These are phyloP conservation scores for Adineta ricciae DNA, from an alignment of 2,888 invertebrate genomes.

Conservation along the genomic window DNA sequence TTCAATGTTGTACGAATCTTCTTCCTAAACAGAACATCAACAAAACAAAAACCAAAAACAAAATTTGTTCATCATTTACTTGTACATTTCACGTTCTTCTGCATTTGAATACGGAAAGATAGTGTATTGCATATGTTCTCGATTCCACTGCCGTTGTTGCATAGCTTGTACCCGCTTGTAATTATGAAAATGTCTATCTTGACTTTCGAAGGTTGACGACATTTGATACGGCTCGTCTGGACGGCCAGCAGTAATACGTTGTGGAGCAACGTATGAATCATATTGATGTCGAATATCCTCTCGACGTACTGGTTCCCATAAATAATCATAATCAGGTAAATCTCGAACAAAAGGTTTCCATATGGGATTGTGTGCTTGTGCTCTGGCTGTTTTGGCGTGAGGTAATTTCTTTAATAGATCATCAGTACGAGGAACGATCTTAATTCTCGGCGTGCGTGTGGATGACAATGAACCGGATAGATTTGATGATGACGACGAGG, in stretches of 20 bases:
- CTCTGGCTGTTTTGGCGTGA: neutral
- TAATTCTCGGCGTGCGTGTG: neutral
- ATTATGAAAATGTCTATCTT: slow-evolving; percentile 32
- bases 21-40: slow-evolving; percentile 25
- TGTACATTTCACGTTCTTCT: slow-evolving; percentile 31
- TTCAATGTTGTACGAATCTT: slow-evolving; percentile 28
- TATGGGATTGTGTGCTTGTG: neutral
- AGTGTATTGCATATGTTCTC: slow-evolving; percentile 26
- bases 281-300: slow-evolving; percentile 10
- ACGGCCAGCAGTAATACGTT: slow-evolving; percentile 8
- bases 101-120: slow-evolving; percentile 26
- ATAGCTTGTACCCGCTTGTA: slow-evolving; percentile 27
- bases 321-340: slow-evolving; percentile 7
- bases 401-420: neutral
- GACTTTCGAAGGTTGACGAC: slow-evolving; percentile 25
- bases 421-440: neutral
- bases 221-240: slow-evolving; percentile 23
- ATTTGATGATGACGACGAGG: neutral
- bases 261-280: neutral
- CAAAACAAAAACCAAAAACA: neutral
- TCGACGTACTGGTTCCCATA: neutral
- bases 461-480: neutral
- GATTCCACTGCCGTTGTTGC: slow-evolving; percentile 26
- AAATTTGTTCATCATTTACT: slow-evolving; percentile 16
- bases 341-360: neutral